These are phyloP conservation scores for Eledona agricola DNA, from an alignment of 2,888 invertebrate genomes.

Conservation along the genomic window DNA sequence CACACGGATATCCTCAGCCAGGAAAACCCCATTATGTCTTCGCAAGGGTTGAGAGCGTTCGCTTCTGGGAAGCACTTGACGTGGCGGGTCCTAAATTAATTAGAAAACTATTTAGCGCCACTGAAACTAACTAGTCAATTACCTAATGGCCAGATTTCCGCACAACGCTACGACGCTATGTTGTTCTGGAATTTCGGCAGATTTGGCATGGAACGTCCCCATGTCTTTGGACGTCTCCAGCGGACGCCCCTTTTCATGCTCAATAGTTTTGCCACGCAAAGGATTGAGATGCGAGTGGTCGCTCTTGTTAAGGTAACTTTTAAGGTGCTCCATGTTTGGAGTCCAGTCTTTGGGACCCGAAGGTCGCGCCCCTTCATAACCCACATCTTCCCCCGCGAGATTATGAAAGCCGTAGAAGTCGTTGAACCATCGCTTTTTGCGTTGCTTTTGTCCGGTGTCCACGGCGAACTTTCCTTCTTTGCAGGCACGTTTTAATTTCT, in stretches of 20 bases:
- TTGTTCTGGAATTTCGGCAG: slow-evolving; percentile 62
- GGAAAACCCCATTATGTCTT: slow-evolving; percentile 86
- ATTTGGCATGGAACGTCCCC: slow-evolving; percentile 63
- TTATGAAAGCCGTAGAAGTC: slow-evolving; percentile 6
- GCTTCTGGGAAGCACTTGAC: slow-evolving; percentile 78
- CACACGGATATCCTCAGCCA: slow-evolving; percentile 85
- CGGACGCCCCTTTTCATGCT: slow-evolving; percentile 41
- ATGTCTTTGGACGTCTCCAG: slow-evolving; percentile 44
- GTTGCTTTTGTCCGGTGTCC: slow-evolving; percentile 43
- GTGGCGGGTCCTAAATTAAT: slow-evolving; percentile 61
- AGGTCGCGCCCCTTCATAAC: slow-evolving; percentile 27
- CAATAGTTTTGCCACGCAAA: slow-evolving; percentile 47
- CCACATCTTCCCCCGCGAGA: slow-evolving; percentile 6
- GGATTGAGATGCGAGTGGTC: slow-evolving; percentile 45
- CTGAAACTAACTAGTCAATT: no score
- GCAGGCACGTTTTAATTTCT: slow-evolving; percentile 61
- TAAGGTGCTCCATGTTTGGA: slow-evolving; percentile 41
- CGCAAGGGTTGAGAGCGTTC: slow-evolving; percentile 87
- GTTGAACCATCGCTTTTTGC: slow-evolving; percentile 22
- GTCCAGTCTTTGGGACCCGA: slow-evolving; percentile 43
- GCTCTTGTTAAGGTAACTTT: slow-evolving; percentile 39
- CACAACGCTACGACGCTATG: slow-evolving; percentile 64
- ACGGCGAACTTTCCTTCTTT: slow-evolving; percentile 37
- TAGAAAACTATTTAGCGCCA: no score
- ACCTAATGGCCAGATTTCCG: slow-evolving; percentile 66